Evolutionary conservation across 2,888 invertebrate species (phyloP), one percentile per base, ranked within the genome.

Genomic region (Eucera pruinosa): DNA sequence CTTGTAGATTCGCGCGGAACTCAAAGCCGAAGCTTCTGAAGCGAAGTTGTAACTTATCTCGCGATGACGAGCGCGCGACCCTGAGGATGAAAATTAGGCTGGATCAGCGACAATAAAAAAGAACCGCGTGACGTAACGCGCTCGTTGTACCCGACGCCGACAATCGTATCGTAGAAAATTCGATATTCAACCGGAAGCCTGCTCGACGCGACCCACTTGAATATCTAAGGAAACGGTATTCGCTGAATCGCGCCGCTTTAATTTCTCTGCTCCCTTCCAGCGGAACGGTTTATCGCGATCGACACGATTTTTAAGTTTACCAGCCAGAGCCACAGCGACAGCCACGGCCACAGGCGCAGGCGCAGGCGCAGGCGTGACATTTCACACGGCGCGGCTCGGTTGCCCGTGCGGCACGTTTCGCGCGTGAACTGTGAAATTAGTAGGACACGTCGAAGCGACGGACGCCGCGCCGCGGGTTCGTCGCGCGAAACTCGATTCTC

Each of bases 111-210:
- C 39, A 1, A 13, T 25, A 4, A 4, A 5, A 52, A 47, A 39
- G 36, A n/a, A 48, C 30, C n/a, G n/a, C 15, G 36, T 54, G 71
- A 68, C 65, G 72, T 45, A 64, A 79, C 43, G 23, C 6, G 30
- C 30, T 6, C 4, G 4, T 30, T 30, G 30, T 2, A 30, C 30
- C 3, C 43, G 23, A 9, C 5, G n/a, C 5, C 4, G 6, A 9
- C 39, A 7, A 20, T 25, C 18, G 25, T 25, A n/a, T 1, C 25
- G 23, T 45, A 11, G 11, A 9, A 4, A 58, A 39, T 71, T 57
- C 61, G 15, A 33, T 61, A 52, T 54, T 77, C 48, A 30, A 68
- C 55, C 11, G 57, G 36, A 50, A 23, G 25, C 52, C 39, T 23
- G 48, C 6, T 27, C 33, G 15, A 30, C 62, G 18, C 30, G 55